These are phyloP conservation scores for Acrossocheilus fasciatus DNA, from an alignment of 2,797 vertebrate genomes.

Conservation along the genomic window DNA sequence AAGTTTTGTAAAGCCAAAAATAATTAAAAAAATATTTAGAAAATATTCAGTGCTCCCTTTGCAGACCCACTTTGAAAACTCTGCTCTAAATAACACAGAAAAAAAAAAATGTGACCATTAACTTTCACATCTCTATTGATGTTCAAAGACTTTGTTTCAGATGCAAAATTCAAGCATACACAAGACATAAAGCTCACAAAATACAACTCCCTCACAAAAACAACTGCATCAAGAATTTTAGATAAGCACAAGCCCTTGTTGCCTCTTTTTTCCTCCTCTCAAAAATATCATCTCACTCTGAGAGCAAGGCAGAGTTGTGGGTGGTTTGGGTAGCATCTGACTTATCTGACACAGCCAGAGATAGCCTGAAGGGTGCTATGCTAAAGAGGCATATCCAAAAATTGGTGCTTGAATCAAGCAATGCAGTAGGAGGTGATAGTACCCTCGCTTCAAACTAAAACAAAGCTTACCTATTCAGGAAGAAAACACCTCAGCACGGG, in stretches of 20 bases:
- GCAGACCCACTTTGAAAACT: not conserved
- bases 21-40: not conserved
- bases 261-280: slow-evolving; percentile 35
- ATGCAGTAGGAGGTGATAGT: not conserved
- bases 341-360: slow-evolving; percentile 54
- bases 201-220: slow-evolving; percentile 14
- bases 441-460: slow-evolving; percentile 25
- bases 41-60: not conserved
- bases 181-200: not conserved
- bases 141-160: slow-evolving; percentile 16
- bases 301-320: slow-evolving; percentile 25
- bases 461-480: slow-evolving; percentile 10
- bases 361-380: slow-evolving; percentile 43
- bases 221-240: slow-evolving; percentile 13
- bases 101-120: not conserved
- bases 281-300: slow-evolving; percentile 21
- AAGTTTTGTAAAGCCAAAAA: not conserved
- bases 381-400: slow-evolving; percentile 42
- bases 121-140: slow-evolving; percentile 6
- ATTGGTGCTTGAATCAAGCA: slow-evolving; percentile 17
- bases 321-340: slow-evolving; percentile 32
- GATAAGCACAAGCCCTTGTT: slow-evolving; percentile 33
- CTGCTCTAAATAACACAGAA: not conserved
- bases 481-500: not conserved
- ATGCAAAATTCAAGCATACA: not conserved